A percentile compares a stretch with the other conserved stretches of the same genome.
These are phyloP conservation scores for Porites evermanni DNA, from an alignment of 92 coral and sea anemone species.

Conservation along the genomic window DNA sequence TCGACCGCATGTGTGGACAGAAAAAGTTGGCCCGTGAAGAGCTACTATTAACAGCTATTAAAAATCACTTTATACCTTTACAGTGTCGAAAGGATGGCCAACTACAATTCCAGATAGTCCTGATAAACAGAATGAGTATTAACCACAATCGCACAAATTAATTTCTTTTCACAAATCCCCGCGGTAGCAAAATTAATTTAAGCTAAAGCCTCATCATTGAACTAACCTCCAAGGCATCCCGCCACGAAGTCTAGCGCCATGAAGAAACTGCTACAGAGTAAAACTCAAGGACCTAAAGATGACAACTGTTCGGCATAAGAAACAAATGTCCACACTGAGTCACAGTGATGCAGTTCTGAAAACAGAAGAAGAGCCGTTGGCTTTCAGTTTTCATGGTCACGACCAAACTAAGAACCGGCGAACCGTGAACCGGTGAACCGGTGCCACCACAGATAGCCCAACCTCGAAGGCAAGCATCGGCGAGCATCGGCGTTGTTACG, in stretches of 20 bases:
- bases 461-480: no score
- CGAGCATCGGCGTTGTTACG: no score
- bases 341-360: no score
- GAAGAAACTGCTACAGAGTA: not conserved
- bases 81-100: conserved; percentile 99
- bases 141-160: not conserved
- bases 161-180: not conserved
- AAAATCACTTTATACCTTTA: conserved; percentile 69
- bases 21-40: not conserved
- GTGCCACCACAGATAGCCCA: no score
- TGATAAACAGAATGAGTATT: conserved; percentile 11
- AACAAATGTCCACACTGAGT: not conserved
- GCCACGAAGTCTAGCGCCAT: conserved; percentile 98
- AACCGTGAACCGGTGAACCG: no score
- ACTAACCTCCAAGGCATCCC: conserved; percentile 94
- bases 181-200: not conserved
- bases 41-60: not conserved
- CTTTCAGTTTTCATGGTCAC: no score
- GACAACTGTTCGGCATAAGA: not conserved
- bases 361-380: no score
- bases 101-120: conserved; percentile 93
- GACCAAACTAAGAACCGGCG: no score
- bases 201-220: not conserved
- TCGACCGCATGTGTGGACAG: not conserved
- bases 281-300: not conserved